Evolutionary conservation across 1,140 invertebrate genomes (phyloP), one percentile per base, ranked within the genome.

Genomic region (Ooceraea biroi): DNA sequence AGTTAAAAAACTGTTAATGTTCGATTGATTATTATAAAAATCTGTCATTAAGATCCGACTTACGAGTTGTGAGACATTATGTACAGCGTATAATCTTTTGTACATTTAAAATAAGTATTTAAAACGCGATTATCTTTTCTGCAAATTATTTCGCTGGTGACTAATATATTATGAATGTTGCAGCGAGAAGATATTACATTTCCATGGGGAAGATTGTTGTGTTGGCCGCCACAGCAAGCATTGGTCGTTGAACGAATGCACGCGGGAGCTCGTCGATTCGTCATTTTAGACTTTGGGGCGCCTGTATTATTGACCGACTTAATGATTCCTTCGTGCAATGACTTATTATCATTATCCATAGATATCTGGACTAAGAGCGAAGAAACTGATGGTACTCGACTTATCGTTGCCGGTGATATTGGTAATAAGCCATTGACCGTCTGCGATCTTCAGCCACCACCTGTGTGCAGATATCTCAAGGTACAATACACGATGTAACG

Each of bases 161-260:
- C 57, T 57, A 69, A 80, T 80, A 27, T 19, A 71, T 46, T 69
- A 46, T 57, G 11, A 69, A 69, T 46, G 72, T 88, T 92, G 83
- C 83, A 94, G 93, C 88, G 90, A 66, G 92, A 94, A 17, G 93
- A 94, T 58, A 73, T 92, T 88, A 82, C 88, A 73, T 93, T 97
- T 82, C 96, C 97, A 27, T 97, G 97, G 96, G 96, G 97, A 88
- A 96, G 97, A 92, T 94, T 97, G 58, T 94, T 98, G 58, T 95
- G 95, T 57, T 96, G 97, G 72, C 97, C 97, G 27, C 96, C 97
- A 25, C 97, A 97, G 80, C 97, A 98, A 90, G 97, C 97, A 86
- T 95, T 98, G 65, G 96, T 98, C n/a, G 97, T 99, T 58, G 98
- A 99, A 92, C 95, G 98, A 84, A 98, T 99, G 97, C 97, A 98